These are phyloP conservation scores for Otis tarda DNA, from an alignment of 2,113 vertebrate genomes.

Conservation along the genomic window DNA sequence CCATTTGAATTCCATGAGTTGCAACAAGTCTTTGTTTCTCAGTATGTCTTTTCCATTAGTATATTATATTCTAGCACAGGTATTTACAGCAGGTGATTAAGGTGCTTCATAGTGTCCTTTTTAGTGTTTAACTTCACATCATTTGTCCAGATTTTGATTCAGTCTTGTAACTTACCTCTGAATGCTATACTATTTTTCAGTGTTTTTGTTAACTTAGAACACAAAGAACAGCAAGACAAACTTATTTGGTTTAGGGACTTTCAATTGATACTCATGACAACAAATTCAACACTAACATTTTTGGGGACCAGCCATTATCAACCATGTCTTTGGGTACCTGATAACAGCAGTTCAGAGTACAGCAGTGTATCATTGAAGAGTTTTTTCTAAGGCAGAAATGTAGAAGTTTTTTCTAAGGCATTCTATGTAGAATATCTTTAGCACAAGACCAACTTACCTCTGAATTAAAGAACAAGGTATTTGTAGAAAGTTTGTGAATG, in stretches of 20 bases:
- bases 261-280: background rate
- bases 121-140: background rate
- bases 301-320: background rate
- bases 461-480: background rate
- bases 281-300: background rate
- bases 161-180: background rate
- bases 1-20: background rate
- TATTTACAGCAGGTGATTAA: background rate
- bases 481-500: background rate
- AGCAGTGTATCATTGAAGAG: background rate
- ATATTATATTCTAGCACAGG: background rate
- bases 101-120: background rate
- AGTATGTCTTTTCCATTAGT: background rate
- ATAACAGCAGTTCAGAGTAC: background rate
- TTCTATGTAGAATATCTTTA: background rate
- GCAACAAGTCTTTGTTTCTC: background rate
- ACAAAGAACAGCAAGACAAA: background rate
- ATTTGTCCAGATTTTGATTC: background rate
- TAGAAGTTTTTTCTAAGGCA: background rate
- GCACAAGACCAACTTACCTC: background rate
- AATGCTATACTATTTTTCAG: background rate
- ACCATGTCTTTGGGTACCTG: background rate
- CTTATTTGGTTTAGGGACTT: background rate
- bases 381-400: background rate
- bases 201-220: background rate